Percentiles rank a stretch among this genome's conserved stretches.
Evolutionary conservation across 2,888 invertebrate genomes (phyloP).

Genomic region (Erynnis tages): DNA sequence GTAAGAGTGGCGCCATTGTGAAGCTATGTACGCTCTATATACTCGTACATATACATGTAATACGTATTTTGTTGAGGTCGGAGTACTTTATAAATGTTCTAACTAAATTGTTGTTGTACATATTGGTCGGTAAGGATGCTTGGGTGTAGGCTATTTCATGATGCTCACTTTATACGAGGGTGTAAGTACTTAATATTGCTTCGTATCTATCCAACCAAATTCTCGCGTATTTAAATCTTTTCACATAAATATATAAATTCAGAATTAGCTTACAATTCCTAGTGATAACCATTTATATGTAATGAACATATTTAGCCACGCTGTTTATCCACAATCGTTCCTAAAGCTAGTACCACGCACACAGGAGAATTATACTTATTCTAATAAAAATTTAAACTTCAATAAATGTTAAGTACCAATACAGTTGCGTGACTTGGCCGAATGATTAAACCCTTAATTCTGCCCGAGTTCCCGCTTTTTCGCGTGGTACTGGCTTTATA

Average conservation of each 20-base stretch:
- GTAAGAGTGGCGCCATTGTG: constrained; percentile 19
- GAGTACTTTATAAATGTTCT: constrained; percentile 46
- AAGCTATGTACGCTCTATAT: constrained; percentile 2
- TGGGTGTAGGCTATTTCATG: constrained; percentile 71
- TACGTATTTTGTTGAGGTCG: constrained; percentile 26
- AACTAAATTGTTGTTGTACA: constrained; percentile 69
- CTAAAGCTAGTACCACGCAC: constrained; percentile 19
- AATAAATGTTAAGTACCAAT: too few species aligned
- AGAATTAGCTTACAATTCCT: constrained; percentile 74
- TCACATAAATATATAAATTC: constrained; percentile 60
- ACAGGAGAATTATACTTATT: background rate
- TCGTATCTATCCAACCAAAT: constrained; percentile 66
- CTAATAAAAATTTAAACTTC: background rate
- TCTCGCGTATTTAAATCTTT: constrained; percentile 62
- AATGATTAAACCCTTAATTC: too few species aligned
- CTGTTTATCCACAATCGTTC: constrained; percentile 50
- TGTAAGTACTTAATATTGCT: constrained; percentile 76
- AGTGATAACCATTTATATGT: constrained; percentile 60
- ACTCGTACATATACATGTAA: background rate
- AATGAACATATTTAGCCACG: constrained; percentile 52
- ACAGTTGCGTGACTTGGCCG: too few species aligned
- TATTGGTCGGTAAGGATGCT: constrained; percentile 69
- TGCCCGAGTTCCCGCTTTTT: background rate
- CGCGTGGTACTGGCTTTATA: constrained; percentile 12
- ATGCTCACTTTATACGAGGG: constrained; percentile 79